Conservation (phyloP, 2,797 vertebrate species). For the Vireo griseus region DNA sequence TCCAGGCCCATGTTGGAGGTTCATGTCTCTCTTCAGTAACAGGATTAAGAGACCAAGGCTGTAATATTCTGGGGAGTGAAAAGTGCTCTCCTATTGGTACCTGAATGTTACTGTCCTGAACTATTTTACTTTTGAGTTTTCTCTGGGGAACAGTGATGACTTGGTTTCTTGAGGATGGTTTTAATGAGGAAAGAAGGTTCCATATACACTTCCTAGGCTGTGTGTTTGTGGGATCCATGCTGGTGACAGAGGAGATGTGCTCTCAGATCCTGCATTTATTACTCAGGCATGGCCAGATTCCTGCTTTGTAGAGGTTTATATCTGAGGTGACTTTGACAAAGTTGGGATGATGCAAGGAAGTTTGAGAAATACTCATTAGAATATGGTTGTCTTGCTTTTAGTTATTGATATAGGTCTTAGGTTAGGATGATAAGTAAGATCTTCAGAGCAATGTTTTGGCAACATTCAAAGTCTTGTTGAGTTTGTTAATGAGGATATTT, state of each 20-base stretch:
- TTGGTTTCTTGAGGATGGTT: not conserved
- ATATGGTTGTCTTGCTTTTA: not conserved
- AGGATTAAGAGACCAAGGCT: not conserved
- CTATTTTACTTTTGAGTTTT: not conserved
- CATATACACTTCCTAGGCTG: not conserved
- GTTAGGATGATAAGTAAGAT: not conserved
- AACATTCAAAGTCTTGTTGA: not conserved
- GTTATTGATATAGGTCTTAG: not conserved
- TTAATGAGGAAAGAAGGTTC: not conserved
- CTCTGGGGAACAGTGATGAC: not conserved
- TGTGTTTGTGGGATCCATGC: not conserved
- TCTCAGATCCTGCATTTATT: not conserved
- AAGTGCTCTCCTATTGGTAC: not conserved
- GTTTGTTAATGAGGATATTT: not conserved
- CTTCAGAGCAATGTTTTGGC: not conserved
- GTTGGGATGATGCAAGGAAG: not conserved
- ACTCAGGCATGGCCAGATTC: not conserved
- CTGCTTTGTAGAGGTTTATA: not conserved
- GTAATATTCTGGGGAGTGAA: not conserved
- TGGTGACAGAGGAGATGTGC: not conserved
- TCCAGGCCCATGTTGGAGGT: not conserved
- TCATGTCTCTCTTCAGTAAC: not conserved
- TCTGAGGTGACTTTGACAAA: not conserved
- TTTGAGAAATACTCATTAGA: not conserved
- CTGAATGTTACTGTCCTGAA: not conserved